A percentile compares a stretch with the other conserved stretches of the same genome.
Conservation (phyloP, 1,140 invertebrate genomes). For the Cryptotermes secundus region DNA sequence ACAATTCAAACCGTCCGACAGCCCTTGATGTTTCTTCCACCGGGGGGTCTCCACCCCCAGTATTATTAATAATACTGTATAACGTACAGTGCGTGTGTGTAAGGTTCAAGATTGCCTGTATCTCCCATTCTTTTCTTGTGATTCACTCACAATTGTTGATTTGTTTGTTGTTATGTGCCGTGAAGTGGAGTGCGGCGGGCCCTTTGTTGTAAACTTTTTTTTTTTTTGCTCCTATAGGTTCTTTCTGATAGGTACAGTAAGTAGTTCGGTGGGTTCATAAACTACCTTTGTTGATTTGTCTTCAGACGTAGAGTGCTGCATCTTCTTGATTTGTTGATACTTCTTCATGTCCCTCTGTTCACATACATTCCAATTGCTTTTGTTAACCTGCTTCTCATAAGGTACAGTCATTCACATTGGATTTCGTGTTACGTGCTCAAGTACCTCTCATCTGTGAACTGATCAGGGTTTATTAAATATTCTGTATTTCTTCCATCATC, state of each 20-base stretch:
- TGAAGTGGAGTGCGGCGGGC: not conserved
- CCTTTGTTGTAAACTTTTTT: not conserved
- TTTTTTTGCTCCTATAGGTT: not conserved
- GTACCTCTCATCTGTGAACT: no score
- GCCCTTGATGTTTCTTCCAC: constrained; percentile 17
- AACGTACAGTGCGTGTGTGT: not conserved
- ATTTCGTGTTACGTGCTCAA: no score
- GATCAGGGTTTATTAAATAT: no score
- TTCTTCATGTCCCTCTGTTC: no score
- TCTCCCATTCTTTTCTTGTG: constrained; percentile 14
- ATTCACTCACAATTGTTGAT: constrained; percentile 4
- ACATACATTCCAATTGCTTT: no score
- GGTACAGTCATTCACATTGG: no score
- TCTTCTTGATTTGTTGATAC: no score
- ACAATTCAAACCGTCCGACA: constrained; percentile 18
- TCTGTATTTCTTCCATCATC: no score
- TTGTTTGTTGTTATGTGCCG: constrained; percentile 9
- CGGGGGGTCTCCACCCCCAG: constrained; percentile 13
- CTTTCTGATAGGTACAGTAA: constrained; percentile 4
- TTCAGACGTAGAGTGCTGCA: no score
- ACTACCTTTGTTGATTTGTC: no score
- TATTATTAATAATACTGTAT: constrained; percentile 21
- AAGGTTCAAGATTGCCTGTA: not conserved
- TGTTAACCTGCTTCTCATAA: no score
- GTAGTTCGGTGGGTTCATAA: not conserved